Conservation (phyloP, 2,113 vertebrate species). For the Psammodynastes pulverulentus region DNA sequence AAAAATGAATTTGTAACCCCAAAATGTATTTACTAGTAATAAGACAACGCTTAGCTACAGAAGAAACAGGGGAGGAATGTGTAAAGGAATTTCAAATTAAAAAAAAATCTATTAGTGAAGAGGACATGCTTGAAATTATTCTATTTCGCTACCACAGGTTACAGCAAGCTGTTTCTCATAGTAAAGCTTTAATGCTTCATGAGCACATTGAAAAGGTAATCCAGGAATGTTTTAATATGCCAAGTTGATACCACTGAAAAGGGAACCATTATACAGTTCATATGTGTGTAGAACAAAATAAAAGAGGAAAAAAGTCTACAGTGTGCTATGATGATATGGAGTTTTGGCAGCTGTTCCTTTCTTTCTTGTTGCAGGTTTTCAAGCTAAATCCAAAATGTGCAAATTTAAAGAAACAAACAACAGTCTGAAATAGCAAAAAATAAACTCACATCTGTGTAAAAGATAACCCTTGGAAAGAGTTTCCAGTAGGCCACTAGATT, state of each 20-base stretch:
- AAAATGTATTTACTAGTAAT: neutral
- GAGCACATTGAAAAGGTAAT: slow-evolving; percentile 70
- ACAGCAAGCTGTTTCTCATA: slow-evolving; percentile 56
- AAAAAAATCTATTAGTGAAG: slow-evolving; percentile 54
- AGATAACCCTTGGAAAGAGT: slow-evolving; percentile 40
- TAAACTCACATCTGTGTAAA: slow-evolving; percentile 20
- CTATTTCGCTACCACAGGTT: slow-evolving; percentile 56
- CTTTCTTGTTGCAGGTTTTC: slow-evolving; percentile 41
- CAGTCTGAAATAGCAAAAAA: neutral
- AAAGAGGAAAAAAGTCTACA: slow-evolving; percentile 45
- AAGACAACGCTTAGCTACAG: slow-evolving; percentile 32
- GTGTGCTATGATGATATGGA: slow-evolving; percentile 35
- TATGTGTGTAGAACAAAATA: slow-evolving; percentile 48
- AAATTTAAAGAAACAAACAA: neutral
- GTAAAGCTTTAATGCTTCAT: slow-evolving; percentile 64
- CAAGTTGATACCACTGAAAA: slow-evolving; percentile 49
- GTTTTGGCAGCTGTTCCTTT: slow-evolving; percentile 34
- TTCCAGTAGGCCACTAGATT: neutral
- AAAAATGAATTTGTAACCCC: slow-evolving; percentile 38
- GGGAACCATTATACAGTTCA: slow-evolving; percentile 48
- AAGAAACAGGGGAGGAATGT: slow-evolving; percentile 29
- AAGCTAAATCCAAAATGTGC: slow-evolving; percentile 30
- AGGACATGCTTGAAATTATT: slow-evolving; percentile 53
- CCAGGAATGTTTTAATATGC: slow-evolving; percentile 66
- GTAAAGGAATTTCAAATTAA: slow-evolving; percentile 45